Evolutionary conservation across 2,113 vertebrate genomes (phyloP).

Genomic region (Podilymbus podiceps): DNA sequence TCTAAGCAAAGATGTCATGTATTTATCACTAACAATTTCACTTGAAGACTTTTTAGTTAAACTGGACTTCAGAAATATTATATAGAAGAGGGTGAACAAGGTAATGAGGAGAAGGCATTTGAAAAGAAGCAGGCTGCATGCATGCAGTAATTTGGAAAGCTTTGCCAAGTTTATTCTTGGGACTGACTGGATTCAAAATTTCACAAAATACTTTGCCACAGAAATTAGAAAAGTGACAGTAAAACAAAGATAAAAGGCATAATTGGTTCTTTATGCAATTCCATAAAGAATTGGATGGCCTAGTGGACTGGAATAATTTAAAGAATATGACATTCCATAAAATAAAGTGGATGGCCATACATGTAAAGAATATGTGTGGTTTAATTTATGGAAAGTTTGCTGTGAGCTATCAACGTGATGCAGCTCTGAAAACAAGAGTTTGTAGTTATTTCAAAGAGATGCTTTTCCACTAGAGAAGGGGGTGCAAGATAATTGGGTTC

Average conservation of each 20-base stretch:
- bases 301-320: neutral
- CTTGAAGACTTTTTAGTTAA: neutral
- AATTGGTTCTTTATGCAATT: neutral
- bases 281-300: neutral
- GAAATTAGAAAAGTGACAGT: neutral
- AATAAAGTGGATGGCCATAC: neutral
- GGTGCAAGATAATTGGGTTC: neutral
- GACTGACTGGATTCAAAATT: neutral
- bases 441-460: neutral
- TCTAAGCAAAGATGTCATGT: neutral
- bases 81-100: neutral
- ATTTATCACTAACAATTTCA: neutral
- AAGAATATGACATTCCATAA: neutral
- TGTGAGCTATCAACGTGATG: neutral
- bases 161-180: neutral
- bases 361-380: neutral
- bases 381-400: neutral
- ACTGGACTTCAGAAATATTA: neutral
- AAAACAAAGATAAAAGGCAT: neutral
- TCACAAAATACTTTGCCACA: neutral
- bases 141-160: neutral
- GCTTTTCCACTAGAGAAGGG: neutral
- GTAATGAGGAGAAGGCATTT: neutral
- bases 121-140: neutral
- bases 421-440: neutral